Conservation (phyloP, 1,140 invertebrate species). For the Zaprionus inermis region DNA sequence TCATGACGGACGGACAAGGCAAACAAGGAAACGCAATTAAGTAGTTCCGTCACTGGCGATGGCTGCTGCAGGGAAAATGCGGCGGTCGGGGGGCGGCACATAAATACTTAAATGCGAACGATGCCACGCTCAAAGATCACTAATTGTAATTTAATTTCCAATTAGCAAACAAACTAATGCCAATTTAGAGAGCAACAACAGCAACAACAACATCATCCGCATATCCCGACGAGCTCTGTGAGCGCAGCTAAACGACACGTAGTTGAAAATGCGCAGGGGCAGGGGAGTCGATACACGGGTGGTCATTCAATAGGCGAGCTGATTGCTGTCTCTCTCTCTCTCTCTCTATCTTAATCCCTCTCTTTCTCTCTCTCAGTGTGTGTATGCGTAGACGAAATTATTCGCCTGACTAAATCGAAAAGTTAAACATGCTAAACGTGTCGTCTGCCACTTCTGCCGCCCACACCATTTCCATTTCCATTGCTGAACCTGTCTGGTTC, state of each 20-base stretch:
- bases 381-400: conserved; percentile 66
- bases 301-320: conserved; percentile 35
- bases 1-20: neutral
- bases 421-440: conserved; percentile 82
- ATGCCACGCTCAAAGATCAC: conserved; percentile 76
- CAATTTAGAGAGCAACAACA: conserved; percentile 70
- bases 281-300: conserved; percentile 5
- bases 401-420: conserved; percentile 72
- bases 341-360: neutral
- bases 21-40: conserved; percentile 61
- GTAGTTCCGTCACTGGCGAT: conserved; percentile 18
- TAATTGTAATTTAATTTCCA: conserved; percentile 84
- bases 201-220: conserved; percentile 19
- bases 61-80: neutral
- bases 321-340: conserved; percentile 18
- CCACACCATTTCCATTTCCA: conserved; percentile 25
- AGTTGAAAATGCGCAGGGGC: conserved; percentile 44
- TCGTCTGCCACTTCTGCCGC: conserved; percentile 63
- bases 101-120: conserved; percentile 74
- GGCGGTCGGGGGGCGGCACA: conserved; percentile 20
- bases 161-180: conserved; percentile 84
- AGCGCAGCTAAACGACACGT: conserved; percentile 72
- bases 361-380: neutral
- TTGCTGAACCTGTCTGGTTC: neutral
- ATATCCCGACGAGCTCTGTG: conserved; percentile 27